A percentile compares a stretch with the other conserved stretches of the same genome.
Evolutionary conservation across 1,140 invertebrate species (phyloP).

Genomic region (Scaptomyza pallida): DNA sequence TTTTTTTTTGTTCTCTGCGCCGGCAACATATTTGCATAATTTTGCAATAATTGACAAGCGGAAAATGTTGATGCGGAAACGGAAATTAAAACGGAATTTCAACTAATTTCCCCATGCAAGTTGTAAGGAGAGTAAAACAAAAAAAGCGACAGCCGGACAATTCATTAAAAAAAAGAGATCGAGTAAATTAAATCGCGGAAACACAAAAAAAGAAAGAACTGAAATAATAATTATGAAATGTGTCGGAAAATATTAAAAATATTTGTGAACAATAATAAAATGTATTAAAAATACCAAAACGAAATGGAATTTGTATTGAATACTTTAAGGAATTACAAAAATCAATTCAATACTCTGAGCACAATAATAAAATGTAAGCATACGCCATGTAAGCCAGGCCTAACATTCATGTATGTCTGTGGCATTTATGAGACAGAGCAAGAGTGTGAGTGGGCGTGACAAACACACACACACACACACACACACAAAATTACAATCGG

Average conservation of each 20-base stretch:
- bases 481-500: slow-evolving; percentile 23
- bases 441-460: too few species aligned
- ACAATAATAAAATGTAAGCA: slow-evolving; percentile 12
- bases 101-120: slow-evolving; percentile 62
- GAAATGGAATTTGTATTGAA: too few species aligned
- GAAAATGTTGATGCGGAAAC: slow-evolving; percentile 77
- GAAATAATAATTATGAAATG: not conserved
- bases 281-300: not conserved
- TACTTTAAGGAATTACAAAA: too few species aligned
- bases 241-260: not conserved
- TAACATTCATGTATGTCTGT: slow-evolving; percentile 34
- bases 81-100: slow-evolving; percentile 78
- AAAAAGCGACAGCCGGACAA: slow-evolving; percentile 1
- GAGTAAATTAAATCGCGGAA: slow-evolving; percentile 19
- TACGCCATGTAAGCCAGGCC: not conserved
- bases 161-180: slow-evolving; percentile 8
- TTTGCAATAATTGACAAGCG: slow-evolving; percentile 80
- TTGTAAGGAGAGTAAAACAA: slow-evolving; percentile 16
- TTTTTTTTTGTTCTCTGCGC: slow-evolving; percentile 13
- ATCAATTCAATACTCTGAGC: too few species aligned
- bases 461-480: slow-evolving; percentile 4
- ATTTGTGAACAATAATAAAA: not conserved
- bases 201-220: not conserved
- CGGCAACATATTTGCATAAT: slow-evolving; percentile 74
- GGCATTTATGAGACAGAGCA: slow-evolving; percentile 47